phyloP scores from a whole-genome alignment of 2,888 invertebrate species.

The Stenichneumon culpator region DNA sequence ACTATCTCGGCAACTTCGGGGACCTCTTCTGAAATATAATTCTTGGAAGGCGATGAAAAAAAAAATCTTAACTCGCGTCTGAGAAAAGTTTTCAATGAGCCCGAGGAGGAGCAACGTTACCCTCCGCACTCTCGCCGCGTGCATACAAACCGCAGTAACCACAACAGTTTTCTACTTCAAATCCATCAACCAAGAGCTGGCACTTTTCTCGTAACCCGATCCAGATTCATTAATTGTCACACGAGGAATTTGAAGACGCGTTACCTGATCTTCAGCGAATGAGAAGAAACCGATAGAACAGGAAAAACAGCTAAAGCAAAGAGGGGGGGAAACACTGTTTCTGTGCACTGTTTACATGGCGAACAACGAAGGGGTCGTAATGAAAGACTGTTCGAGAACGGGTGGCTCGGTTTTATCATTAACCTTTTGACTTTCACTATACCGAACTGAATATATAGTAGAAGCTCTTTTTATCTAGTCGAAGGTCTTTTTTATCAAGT shows the following conservation, averaged over 20 bases:
- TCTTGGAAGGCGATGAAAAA: constrained; percentile 41
- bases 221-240: constrained; percentile 48
- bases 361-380: constrained; percentile 37
- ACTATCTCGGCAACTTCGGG: neutral
- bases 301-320: constrained; percentile 20
- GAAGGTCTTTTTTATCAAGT: neutral
- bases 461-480: neutral
- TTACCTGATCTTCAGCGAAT: neutral
- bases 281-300: constrained; percentile 2
- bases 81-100: constrained; percentile 43
- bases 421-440: constrained; percentile 1
- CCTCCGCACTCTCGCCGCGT: constrained; percentile 11
- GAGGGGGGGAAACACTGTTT: neutral
- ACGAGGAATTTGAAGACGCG: constrained; percentile 2
- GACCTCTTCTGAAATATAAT: constrained; percentile 20
- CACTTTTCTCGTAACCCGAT: constrained; percentile 35
- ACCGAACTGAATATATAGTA: neutral
- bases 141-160: constrained; percentile 3
- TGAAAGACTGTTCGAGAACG: constrained; percentile 9
- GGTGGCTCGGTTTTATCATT: neutral
- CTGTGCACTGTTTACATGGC: constrained; percentile 8
- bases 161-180: constrained; percentile 33
- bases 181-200: constrained; percentile 38
- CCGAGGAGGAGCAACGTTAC: neutral
- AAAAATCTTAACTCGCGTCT: neutral